Conservation (phyloP, 2,113 vertebrate species). For the Solea solea region DNA sequence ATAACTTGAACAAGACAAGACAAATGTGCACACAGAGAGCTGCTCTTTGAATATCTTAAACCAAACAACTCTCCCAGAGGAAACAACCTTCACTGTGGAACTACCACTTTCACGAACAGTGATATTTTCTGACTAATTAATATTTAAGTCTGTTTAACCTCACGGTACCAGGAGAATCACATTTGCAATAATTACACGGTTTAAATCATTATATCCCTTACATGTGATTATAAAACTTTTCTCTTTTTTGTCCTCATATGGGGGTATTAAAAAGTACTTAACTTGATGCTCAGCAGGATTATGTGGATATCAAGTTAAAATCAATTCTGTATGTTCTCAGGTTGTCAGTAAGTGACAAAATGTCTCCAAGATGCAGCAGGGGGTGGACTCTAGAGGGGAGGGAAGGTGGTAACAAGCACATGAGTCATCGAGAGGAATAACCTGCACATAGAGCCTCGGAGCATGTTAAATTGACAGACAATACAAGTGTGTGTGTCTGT, state of each 20-base stretch:
- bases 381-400: not conserved
- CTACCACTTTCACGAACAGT: too few relatives aligned
- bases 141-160: too few relatives aligned
- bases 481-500: constrained; percentile 1
- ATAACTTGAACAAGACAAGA: not conserved
- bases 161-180: too few relatives aligned
- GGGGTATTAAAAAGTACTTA: not conserved
- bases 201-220: too few relatives aligned
- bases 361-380: constrained; percentile 13
- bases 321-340: constrained; percentile 11
- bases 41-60: not conserved
- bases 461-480: constrained; percentile 10
- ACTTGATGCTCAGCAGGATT: constrained; percentile 11
- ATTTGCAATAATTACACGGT: too few relatives aligned
- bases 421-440: constrained; percentile 50
- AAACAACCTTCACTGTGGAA: too few relatives aligned
- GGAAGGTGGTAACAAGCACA: constrained; percentile 31
- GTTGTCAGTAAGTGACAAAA: constrained; percentile 40
- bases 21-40: not conserved
- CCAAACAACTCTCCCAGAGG: too few relatives aligned
- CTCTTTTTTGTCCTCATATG: too few relatives aligned
- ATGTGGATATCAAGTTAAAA: too few relatives aligned
- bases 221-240: too few relatives aligned
- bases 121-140: too few relatives aligned
- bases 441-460: constrained; percentile 6